These are phyloP conservation scores for Cryptomyrus ogoouensis DNA, from an alignment of 2,113 vertebrate species.

Conservation along the genomic window DNA sequence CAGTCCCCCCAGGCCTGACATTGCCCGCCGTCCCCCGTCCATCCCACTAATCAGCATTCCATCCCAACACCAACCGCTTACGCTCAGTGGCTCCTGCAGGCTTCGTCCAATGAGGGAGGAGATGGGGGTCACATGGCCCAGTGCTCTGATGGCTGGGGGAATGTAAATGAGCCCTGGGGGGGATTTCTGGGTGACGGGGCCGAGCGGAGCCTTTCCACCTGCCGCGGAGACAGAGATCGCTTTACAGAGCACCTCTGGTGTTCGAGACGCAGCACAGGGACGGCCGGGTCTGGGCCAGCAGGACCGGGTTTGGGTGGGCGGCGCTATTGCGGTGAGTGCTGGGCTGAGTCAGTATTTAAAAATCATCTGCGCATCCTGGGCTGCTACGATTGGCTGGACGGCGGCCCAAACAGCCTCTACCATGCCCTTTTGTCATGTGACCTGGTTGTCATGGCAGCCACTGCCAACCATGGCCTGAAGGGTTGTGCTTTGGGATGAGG, in stretches of 20 bases:
- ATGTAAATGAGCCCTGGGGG: slow-evolving; percentile 13
- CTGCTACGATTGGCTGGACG: not conserved
- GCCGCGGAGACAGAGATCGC: not conserved
- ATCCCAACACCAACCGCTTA: slow-evolving; percentile 12
- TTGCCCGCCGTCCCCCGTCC: not conserved
- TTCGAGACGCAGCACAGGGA: not conserved
- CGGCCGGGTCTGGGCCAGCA: not conserved
- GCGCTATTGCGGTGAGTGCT: not conserved
- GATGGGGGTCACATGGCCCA: not conserved
- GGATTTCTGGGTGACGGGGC: not conserved
- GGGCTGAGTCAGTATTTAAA: not conserved
- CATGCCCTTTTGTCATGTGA: slow-evolving; percentile 11
- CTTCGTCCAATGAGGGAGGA: slow-evolving; percentile 6
- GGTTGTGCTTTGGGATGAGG: not conserved
- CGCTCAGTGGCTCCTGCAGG: not conserved
- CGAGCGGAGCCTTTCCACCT: not conserved
- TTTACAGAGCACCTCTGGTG: not conserved
- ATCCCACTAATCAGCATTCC: slow-evolving; percentile 5
- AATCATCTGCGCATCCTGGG: not conserved
- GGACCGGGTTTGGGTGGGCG: not conserved
- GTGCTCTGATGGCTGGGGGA: not conserved
- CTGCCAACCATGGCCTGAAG: slow-evolving; percentile 20
- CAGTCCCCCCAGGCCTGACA: not conserved
- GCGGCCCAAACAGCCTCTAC: not conserved
- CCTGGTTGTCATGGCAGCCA: slow-evolving; percentile 26